phyloP scores from a whole-genome alignment of 53 echinoderm and acorn worm genomes.

The Apostichopus leukothele region DNA sequence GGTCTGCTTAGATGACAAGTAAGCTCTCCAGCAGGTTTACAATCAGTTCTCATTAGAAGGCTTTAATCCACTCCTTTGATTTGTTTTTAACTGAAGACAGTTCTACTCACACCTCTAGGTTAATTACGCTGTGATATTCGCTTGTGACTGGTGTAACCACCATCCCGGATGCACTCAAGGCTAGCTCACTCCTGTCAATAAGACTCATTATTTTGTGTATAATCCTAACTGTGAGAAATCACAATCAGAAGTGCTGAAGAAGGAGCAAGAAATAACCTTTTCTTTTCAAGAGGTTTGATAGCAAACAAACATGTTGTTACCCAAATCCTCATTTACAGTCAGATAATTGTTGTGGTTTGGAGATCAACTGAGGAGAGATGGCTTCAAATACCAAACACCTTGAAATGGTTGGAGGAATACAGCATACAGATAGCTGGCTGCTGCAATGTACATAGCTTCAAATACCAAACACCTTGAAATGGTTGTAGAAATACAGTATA shows the following conservation, averaged over 20 bases:
- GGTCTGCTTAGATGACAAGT: neutral
- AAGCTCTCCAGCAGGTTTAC: neutral
- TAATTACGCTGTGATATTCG: neutral
- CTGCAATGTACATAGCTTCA: too few species aligned
- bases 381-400: too few species aligned
- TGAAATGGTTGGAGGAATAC: too few species aligned
- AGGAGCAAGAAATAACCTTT: too few species aligned
- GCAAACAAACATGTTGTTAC: too few species aligned
- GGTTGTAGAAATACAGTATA: too few species aligned
- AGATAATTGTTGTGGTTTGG: too few species aligned
- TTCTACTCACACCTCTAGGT: neutral
- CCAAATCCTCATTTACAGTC: too few species aligned
- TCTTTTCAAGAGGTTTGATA: too few species aligned
- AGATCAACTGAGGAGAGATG: too few species aligned
- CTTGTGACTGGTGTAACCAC: neutral
- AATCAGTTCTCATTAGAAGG: neutral
- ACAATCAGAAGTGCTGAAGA: neutral
- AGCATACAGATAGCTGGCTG: too few species aligned
- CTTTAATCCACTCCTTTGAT: neutral
- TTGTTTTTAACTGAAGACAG: neutral
- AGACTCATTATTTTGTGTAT: neutral
- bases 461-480: too few species aligned
- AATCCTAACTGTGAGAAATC: neutral
- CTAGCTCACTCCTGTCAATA: neutral
- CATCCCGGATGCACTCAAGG: neutral